These are phyloP conservation scores for Telmatherina bonti DNA, from an alignment of 2,797 vertebrate species.

Conservation along the genomic window DNA sequence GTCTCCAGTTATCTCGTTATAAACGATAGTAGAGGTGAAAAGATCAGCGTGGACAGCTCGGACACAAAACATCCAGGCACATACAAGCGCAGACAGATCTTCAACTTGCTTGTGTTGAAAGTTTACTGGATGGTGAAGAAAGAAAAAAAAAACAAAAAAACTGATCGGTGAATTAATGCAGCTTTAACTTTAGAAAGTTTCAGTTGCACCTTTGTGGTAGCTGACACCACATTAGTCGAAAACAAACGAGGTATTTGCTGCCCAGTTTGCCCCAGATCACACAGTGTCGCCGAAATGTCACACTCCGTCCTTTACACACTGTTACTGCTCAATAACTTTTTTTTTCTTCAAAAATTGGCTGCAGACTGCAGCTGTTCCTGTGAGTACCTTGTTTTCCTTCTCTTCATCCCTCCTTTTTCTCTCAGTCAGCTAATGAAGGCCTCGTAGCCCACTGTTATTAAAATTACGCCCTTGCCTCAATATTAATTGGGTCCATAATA, in stretches of 20 bases:
- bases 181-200: background rate
- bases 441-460: slow-evolving; percentile 96
- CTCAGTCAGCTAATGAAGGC: slow-evolving; percentile 90
- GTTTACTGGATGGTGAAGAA: background rate
- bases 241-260: slow-evolving; percentile 36
- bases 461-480: slow-evolving; percentile 92
- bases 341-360: slow-evolving; percentile 61
- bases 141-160: too few species aligned
- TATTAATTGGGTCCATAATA: slow-evolving; percentile 99
- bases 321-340: slow-evolving; percentile 55
- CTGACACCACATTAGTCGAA: slow-evolving; percentile 33
- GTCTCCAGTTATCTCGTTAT: background rate
- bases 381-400: slow-evolving; percentile 76
- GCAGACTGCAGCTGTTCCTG: slow-evolving; percentile 75
- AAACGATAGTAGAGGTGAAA: background rate
- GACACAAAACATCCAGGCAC: background rate
- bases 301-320: slow-evolving; percentile 34
- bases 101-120: background rate
- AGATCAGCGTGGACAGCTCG: background rate
- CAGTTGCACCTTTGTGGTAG: background rate
- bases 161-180: background rate
- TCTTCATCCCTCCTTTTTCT: slow-evolving; percentile 64
- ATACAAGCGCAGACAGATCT: background rate
- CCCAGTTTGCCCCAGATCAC: slow-evolving; percentile 21
- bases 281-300: slow-evolving; percentile 45